Evolutionary conservation across 2,113 vertebrate genomes (phyloP).

Genomic region (Rhizomys pruinosus): DNA sequence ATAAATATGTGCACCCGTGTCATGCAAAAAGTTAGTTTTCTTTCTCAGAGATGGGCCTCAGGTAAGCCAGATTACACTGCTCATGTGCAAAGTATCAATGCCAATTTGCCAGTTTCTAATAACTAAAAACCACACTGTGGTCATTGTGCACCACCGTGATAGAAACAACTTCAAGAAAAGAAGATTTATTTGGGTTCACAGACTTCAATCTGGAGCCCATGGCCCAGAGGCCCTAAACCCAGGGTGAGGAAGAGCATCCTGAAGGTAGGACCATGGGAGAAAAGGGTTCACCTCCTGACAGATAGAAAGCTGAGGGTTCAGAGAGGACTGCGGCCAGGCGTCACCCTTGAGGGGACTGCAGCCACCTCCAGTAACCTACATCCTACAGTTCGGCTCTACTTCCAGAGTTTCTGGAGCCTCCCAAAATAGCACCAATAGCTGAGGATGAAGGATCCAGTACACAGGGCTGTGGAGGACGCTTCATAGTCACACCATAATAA

Average conservation of each 20-base stretch:
- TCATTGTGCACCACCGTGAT: too few relatives aligned
- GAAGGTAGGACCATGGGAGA: background rate
- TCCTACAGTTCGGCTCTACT: background rate
- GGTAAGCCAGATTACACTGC: background rate
- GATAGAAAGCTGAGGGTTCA: background rate
- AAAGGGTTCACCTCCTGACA: background rate
- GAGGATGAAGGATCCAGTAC: background rate
- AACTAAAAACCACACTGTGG: background rate
- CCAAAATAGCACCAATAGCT: background rate
- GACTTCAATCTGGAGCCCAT: background rate
- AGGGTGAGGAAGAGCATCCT: background rate
- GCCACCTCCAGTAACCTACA: background rate
- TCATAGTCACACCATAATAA: background rate
- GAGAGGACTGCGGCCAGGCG: background rate
- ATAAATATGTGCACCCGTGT: too few relatives aligned
- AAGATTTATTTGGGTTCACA: too few relatives aligned
- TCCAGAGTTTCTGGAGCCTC: too few relatives aligned
- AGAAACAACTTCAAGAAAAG: background rate
- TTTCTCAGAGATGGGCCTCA: background rate
- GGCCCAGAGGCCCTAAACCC: too few relatives aligned
- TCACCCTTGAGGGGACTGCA: background rate
- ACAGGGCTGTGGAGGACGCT: background rate
- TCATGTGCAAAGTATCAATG: background rate
- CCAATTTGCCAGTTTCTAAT: background rate
- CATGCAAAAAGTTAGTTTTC: constrained; percentile 5